Evolutionary conservation across 1,140 invertebrate species (phyloP).

Genomic region (Homarus americanus): DNA sequence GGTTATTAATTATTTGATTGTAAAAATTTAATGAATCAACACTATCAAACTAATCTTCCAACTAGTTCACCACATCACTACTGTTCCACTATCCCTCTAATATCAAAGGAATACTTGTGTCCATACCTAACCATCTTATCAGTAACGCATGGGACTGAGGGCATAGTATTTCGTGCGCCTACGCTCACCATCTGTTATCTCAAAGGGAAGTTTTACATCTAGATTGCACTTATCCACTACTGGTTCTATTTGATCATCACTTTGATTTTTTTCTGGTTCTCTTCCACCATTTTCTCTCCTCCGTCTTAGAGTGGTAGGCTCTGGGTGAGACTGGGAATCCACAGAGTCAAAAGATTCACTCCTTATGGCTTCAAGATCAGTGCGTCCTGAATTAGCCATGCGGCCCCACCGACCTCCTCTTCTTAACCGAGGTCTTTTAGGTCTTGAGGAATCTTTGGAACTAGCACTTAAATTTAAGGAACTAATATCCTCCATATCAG

Average conservation of each 20-base stretch:
- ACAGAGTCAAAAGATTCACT: slow-evolving; percentile 49
- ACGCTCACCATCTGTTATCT: slow-evolving; percentile 20
- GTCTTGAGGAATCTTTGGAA: slow-evolving; percentile 31
- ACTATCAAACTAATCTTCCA: not conserved
- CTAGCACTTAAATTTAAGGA: slow-evolving; percentile 44
- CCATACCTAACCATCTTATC: not conserved
- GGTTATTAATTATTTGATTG: not conserved
- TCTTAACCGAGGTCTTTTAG: slow-evolving; percentile 39
- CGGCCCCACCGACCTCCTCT: not conserved
- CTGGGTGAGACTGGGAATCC: slow-evolving; percentile 44
- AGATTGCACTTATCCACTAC: slow-evolving; percentile 14
- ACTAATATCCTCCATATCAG: slow-evolving; percentile 40
- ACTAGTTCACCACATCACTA: not conserved
- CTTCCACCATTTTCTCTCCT: not conserved
- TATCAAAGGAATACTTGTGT: not conserved
- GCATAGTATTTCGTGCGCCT: slow-evolving; percentile 37
- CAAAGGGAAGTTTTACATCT: slow-evolving; percentile 36
- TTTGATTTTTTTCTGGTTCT: not conserved
- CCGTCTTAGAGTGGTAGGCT: not conserved
- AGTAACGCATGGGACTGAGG: slow-evolving; percentile 51
- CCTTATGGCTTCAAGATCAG: slow-evolving; percentile 28
- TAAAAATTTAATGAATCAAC: not conserved
- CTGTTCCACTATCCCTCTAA: not conserved
- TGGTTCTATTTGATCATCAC: not conserved
- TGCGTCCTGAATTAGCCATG: slow-evolving; percentile 4